phyloP scores from a whole-genome alignment of 2,113 vertebrate genomes.

The Campylorhamphus procurvoides region DNA sequence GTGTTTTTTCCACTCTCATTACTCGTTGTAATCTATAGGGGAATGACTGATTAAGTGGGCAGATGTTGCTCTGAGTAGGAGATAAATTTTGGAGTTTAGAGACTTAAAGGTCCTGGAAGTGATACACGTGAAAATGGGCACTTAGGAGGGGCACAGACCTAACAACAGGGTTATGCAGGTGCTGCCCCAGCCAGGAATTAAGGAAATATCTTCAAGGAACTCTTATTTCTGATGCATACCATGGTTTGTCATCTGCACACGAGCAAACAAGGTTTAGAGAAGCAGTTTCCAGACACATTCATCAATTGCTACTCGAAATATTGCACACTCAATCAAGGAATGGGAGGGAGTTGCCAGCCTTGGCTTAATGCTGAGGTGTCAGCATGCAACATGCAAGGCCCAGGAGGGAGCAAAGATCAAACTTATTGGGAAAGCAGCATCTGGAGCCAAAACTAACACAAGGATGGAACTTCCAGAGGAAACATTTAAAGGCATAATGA shows the following conservation, averaged over 20 bases:
- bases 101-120: rapidly evolving
- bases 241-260: background rate
- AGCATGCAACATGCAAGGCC: background rate
- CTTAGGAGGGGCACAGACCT: background rate
- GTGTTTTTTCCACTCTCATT: background rate
- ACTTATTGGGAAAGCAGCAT: background rate
- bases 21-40: background rate
- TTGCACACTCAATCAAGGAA: background rate
- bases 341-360: background rate
- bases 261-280: background rate
- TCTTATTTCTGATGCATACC: background rate
- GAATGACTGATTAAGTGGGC: background rate
- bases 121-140: background rate
- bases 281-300: background rate
- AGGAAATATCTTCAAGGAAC: background rate
- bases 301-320: background rate
- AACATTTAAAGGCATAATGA: background rate
- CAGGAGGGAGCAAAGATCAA: background rate
- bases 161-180: background rate
- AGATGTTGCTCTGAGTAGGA: background rate
- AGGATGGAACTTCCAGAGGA: background rate
- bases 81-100: background rate
- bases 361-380: background rate
- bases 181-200: background rate
- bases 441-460: background rate